Base-by-base conservation (phyloP, 2,888 invertebrate genomes). In the Tenthredo livida region DNA sequence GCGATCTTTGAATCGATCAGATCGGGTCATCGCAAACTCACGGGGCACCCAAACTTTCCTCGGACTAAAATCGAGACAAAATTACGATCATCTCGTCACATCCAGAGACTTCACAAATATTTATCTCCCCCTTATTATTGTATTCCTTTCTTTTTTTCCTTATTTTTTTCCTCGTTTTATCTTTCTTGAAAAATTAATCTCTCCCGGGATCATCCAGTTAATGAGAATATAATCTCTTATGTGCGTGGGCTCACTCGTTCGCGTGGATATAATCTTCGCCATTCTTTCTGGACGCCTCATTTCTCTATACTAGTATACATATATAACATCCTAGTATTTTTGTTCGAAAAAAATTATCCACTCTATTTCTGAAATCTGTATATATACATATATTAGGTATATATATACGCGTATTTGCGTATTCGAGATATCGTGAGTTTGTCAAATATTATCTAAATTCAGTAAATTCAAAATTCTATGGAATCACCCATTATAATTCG, bases 171-270 rank as follows among this genome's bases (percentile, higher is more conserved):
- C 54, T 75, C 0, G 7, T 75, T 33, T 72, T 84, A 7, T 83
- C 61, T 82, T 80, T 88, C 88, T 85, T 87, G 86, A 85, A 67
- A 87, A 86, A 88, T 88, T 89, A 88, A 88, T 86, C 86, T 77
- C 84, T 33, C 70, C 86, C 87, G 85, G 86, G 83, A 82, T 87
- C 84, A 86, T 87, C 84, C 54, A 87, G 87, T 89, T 92, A 90
- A 92, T 90, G 92, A 90, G 91, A 92, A 91, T 91, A 91, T 92
- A 92, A 92, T 92, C 89, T 91, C 89, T 88, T 88, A 89, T 91
- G 92, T 92, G 92, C 91, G 91, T 92, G 90, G 90, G 90, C 89
- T 87, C 87, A 88, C 88, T 90, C 89, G 87, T 90, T 89, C 88
- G 78, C 70, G 50, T 82, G 86, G 85, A 87, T 88, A 87, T 88